Base-by-base conservation (phyloP, 2,888 invertebrate species). In the Chrysopilus asiliformis region DNA sequence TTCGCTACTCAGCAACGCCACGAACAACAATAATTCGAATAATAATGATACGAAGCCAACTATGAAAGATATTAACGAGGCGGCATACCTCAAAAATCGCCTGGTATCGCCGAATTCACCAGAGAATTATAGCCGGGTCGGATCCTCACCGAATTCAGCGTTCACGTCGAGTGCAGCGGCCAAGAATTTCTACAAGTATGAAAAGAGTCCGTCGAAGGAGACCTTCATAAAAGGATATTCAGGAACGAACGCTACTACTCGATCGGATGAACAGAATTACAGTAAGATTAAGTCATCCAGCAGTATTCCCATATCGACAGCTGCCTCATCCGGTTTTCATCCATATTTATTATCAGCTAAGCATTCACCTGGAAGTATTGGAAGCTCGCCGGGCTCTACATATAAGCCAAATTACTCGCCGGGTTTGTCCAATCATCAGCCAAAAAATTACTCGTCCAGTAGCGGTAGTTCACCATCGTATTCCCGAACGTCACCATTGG, bases 1-100 rank as follows among this genome's bases (percentile, higher is more conserved):
- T 55, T 84, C 85, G 45, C 68, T 86, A 56, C 67, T 86, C 51
- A 79, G 80, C 14, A 56, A 56, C 33, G n/a, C n/a, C n/a, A 36
- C 36, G n/a, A 42, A 22, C n/a, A 51, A 47, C 40, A 50, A 49
- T 40, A 44, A 41, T 37, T 44, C 38, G 36, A 40, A 46, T 32
- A 42, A 47, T 48, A 44, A 43, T 47, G 45, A 48, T 47, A 34
- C 47, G 48, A 43, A 48, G 50, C 34, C 42, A 47, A 20, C 41
- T 57, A 38, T 60, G 59, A 55, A 63, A 60, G 52, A 64, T 57
- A 35, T 50, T 49, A 45, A 51, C 56, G 56, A 52, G 40, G 49
- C 57, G 4, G 43, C 56, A 8, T 55, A 49, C 43, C 47, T 57
- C 18, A 52, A 57, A 25, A 45, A 53, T 19, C 54, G 61, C 53